Percentiles rank a stretch among this genome's conserved stretches.
Evolutionary conservation across 2,797 vertebrate species (phyloP).

Genomic region (Gymnocypris eckloni): DNA sequence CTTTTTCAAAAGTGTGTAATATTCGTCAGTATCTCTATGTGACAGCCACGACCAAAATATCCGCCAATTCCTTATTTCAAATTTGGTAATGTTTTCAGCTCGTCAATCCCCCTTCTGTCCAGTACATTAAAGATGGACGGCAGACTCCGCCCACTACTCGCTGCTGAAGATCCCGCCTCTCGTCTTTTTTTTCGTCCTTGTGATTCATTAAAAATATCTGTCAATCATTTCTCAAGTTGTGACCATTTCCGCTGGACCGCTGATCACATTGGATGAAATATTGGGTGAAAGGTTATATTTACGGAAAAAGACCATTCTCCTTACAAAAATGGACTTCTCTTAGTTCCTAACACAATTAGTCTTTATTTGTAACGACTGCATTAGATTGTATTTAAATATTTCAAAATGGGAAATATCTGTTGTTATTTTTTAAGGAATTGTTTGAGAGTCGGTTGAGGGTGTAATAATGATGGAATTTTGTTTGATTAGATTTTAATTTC

Average conservation of each 20-base stretch:
- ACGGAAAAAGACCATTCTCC: conserved; percentile 37
- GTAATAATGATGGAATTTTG: neutral
- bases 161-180: conserved; percentile 30
- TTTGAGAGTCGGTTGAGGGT: neutral
- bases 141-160: conserved; percentile 73
- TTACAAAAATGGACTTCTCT: neutral
- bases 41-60: conserved; percentile 75
- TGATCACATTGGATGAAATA: conserved; percentile 62
- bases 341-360: neutral
- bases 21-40: conserved; percentile 78
- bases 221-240: conserved; percentile 54
- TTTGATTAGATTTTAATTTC: neutral
- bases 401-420: no score
- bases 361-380: neutral
- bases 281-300: conserved; percentile 57
- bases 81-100: conserved; percentile 79
- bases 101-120: conserved; percentile 75
- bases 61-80: conserved; percentile 80
- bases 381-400: neutral
- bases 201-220: conserved; percentile 36
- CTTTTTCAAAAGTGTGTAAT: conserved; percentile 78
- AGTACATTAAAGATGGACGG: conserved; percentile 85
- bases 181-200: neutral
- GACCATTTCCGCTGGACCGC: conserved; percentile 64
- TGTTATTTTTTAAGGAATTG: neutral